Percentiles rank a stretch among this genome's conserved stretches.
Evolutionary conservation across 2,113 vertebrate genomes (phyloP).

Genomic region (Gila orcuttii): DNA sequence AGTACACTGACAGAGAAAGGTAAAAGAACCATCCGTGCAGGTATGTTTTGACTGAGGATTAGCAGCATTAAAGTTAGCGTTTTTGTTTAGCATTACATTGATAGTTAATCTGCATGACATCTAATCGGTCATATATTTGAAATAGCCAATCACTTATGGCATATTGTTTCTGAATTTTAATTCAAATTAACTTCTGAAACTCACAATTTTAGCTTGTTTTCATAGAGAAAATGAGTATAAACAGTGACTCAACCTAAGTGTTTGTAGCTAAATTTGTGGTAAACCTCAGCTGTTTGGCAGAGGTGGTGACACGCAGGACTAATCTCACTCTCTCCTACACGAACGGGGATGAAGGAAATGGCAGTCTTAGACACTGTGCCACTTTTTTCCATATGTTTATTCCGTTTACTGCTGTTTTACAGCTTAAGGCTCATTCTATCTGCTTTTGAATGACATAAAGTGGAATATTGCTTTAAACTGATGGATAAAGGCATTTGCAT

Average conservation of each 20-base stretch:
- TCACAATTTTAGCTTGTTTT: background rate
- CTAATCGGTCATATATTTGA: background rate
- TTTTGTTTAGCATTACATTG: background rate
- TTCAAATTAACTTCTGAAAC: background rate
- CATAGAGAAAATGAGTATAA: background rate
- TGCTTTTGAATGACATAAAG: background rate
- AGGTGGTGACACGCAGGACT: background rate
- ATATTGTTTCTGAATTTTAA: background rate
- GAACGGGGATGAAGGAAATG: background rate
- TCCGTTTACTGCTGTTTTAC: background rate
- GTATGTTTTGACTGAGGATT: background rate
- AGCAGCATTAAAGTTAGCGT: background rate
- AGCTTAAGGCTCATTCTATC: background rate
- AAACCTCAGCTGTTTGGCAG: constrained; percentile 8
- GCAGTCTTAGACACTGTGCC: background rate
- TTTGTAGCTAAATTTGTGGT: background rate
- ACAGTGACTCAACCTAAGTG: background rate
- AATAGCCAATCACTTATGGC: too few species aligned
- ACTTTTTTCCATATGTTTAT: background rate
- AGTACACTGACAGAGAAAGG: background rate
- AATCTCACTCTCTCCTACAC: background rate
- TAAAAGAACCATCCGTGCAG: background rate
- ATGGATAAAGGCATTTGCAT: background rate
- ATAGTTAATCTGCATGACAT: background rate
- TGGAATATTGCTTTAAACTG: background rate